Conservation (phyloP, 2,888 invertebrate species). For the Autographa gamma region DNA sequence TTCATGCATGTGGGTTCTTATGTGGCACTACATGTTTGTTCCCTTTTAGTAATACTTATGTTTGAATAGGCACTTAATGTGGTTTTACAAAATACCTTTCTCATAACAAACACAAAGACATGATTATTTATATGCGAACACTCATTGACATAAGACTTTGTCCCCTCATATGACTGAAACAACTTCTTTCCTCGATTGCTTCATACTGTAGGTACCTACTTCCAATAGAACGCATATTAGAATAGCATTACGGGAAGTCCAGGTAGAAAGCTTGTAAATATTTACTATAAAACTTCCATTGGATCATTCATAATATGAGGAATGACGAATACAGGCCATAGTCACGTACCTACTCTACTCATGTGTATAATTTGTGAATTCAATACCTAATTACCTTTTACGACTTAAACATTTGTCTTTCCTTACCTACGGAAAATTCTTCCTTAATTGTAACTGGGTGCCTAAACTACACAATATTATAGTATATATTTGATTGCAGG, state of each 20-base stretch:
- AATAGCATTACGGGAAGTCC: constrained; percentile 27
- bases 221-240: no score
- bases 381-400: no score
- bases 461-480: not conserved
- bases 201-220: not conserved
- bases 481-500: not conserved
- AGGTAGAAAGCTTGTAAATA: constrained; percentile 32
- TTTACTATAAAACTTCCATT: constrained; percentile 32
- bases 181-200: not conserved
- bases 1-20: no score
- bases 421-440: not conserved
- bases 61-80: no score
- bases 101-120: not conserved
- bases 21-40: no score
- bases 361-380: not conserved
- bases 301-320: constrained; percentile 14
- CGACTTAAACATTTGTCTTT: no score
- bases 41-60: no score
- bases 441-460: not conserved
- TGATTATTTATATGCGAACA: not conserved
- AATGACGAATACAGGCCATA: not conserved
- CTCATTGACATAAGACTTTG: not conserved
- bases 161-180: not conserved
- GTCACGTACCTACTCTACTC: constrained; percentile 35
- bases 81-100: not conserved